Base-by-base conservation (phyloP, 2,113 vertebrate species). In the Oryzias javanicus region DNA sequence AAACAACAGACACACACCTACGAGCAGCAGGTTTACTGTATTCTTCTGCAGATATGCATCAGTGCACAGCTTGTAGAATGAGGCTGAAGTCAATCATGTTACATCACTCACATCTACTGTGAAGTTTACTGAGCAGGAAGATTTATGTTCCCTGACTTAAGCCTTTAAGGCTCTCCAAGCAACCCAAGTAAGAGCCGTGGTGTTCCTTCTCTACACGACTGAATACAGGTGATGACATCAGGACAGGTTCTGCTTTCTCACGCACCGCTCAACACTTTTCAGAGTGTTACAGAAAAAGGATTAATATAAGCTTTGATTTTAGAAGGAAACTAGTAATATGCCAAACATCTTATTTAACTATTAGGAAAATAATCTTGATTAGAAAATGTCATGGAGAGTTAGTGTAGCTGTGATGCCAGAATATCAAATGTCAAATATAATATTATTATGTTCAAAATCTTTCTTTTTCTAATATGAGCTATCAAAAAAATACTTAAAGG, bases 71-170 rank as follows among this genome's bases (percentile, higher is more conserved):
- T 40, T 35, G 40, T 45, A 45, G 22, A 13, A 46, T 24, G 20
- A 42, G 45, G 40, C 51, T 61, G 45, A 35, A 47, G 55, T 58
- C 47, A 66, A 50, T 49, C 63, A 49, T 56, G 10, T 29, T 56
- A 42, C 46, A 56, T 42, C 46, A 65, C 41, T 42, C 24, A 18
- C 7, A 13, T 25, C 49, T 35, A 35, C 54, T 57, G n/a, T n/a
- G 42, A 6, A 45, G 49, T 58, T 52, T 46, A 41, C 49, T 58
- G 14, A 17, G 63, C 35, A 49, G n/a, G 19, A 17, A 41, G 6
- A 64, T 42, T 24, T 55, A 17, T 55, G 53, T 55, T 55, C 6
- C 1, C 40, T 15, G 18, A 24, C 40, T 53, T 53, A 52, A 46
- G 42, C 60, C 41, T 52, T 44, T 29, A 35, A 53, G 24, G 18